Base-by-base conservation (phyloP, 2,797 vertebrate genomes). In the Pteronotus mesoamericanus region DNA sequence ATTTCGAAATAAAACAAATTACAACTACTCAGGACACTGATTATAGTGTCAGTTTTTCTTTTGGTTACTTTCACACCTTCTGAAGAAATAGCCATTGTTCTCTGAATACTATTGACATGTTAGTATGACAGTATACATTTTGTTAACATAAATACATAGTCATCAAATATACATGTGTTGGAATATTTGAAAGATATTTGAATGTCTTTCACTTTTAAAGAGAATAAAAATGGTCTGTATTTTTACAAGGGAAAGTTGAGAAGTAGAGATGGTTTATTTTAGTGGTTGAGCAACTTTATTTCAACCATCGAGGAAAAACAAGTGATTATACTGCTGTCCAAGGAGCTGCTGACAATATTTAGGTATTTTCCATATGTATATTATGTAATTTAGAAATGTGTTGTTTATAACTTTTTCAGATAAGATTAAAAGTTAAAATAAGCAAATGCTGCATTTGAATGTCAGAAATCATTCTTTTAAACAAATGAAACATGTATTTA, bases 341-440 rank as follows among this genome's bases (percentile, higher is more conserved):
- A 68, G 51, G 48, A 79, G 2, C 12, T 87, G 14, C 26, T 94
- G 34, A 64, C 64, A 77, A 21, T 71, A 83, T 86, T 59, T 94
- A 57, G 46, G 11, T 80, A 48, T 79, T 86, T 79, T 92, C 32
- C 44, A 59, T 68, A 39, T n/a, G 7, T 59, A 44, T 44, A 61
- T 77, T 61, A 34, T 48, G 21, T 55, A 92, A 59, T 87, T 90
- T 80, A 61, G 37, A 82, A 94, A 82, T 34, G 21, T 77, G 16
- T 51, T 75, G 19, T 83, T 91, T 82, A 22, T 88, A 83, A 84
- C 21, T 78, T 92, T 88, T 92, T 94, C 34, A 92, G 72, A 34
- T 77, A 77, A 68, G 16, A 71, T 44, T 94, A 11, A 93, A 95
- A 86, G 37, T 57, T 92, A 80, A 96, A 95, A 88, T 64, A 64